Conservation (phyloP, 1,140 invertebrate species). For the Zophobas morio region DNA sequence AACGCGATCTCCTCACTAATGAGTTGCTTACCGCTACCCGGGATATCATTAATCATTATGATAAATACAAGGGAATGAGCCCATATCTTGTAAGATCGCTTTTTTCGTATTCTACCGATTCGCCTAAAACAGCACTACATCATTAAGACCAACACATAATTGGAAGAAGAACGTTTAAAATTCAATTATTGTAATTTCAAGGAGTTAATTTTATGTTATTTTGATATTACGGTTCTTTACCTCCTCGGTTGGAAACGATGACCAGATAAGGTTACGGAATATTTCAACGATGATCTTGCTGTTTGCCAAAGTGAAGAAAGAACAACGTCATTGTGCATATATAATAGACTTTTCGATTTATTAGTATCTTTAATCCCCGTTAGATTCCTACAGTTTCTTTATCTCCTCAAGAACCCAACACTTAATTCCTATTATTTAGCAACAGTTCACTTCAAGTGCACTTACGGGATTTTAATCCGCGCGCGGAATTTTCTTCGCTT, state of each 20-base stretch:
- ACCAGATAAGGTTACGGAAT: slow-evolving; percentile 3
- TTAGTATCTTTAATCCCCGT: too few species aligned
- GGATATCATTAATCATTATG: slow-evolving; percentile 38
- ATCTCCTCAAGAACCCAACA: too few species aligned
- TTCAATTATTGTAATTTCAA: slow-evolving; percentile 6
- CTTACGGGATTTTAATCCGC: too few species aligned
- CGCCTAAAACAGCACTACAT: not conserved
- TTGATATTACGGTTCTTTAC: slow-evolving; percentile 28
- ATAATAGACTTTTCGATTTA: too few species aligned
- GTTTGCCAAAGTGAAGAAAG: not conserved
- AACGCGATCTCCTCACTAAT: slow-evolving; percentile 39
- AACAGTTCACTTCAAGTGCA: too few species aligned
- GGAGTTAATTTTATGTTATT: slow-evolving; percentile 1
- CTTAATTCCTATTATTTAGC: too few species aligned
- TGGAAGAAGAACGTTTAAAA: slow-evolving; percentile 2
- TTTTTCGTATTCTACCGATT: not conserved
- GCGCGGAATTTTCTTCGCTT: too few species aligned
- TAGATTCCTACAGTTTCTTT: too few species aligned
- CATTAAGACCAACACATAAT: not conserved
- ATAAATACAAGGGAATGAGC: slow-evolving; percentile 35
- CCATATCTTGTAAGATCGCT: slow-evolving; percentile 2
- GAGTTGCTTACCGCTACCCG: slow-evolving; percentile 37
- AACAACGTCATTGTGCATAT: too few species aligned
- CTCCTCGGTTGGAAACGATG: not conserved
- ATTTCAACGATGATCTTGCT: not conserved